Evolutionary conservation across 2,888 invertebrate genomes (phyloP).

Genomic region (Phania funesta): DNA sequence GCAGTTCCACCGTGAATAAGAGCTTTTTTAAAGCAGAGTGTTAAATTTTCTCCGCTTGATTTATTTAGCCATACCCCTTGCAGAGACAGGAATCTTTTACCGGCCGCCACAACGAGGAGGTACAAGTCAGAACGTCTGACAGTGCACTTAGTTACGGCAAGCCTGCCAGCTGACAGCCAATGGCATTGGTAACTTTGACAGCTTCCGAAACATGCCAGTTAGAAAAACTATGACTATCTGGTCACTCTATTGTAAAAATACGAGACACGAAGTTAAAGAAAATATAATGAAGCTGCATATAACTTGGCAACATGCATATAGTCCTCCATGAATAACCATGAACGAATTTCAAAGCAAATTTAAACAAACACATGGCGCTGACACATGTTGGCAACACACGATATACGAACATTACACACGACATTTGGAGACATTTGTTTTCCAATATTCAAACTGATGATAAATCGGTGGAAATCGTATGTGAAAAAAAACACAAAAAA

Average conservation of each 20-base stretch:
- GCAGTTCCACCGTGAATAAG: too few species aligned
- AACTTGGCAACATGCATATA: constrained; percentile 49
- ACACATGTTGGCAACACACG: constrained; percentile 60
- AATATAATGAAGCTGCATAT: constrained; percentile 53
- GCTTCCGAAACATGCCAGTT: too few species aligned
- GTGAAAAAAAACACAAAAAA: background rate
- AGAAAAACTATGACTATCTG: too few species aligned
- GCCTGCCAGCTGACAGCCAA: too few species aligned
- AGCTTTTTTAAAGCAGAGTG: too few species aligned
- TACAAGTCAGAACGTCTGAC: too few species aligned
- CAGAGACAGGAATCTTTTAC: too few species aligned
- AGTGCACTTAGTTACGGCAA: too few species aligned
- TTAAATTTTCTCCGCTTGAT: too few species aligned
- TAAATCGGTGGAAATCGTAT: constrained; percentile 45
- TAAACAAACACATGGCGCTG: constrained; percentile 41
- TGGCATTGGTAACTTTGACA: too few species aligned
- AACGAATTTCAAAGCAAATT: constrained; percentile 22
- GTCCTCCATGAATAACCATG: constrained; percentile 22
- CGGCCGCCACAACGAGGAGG: too few species aligned
- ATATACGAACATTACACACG: background rate
- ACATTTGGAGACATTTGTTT: constrained; percentile 40
- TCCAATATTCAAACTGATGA: constrained; percentile 16
- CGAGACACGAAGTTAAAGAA: constrained; percentile 30
- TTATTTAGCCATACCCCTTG: too few species aligned
- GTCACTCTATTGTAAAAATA: background rate